phyloP scores from a whole-genome alignment of 2,888 invertebrate genomes.

The Gryllus longicercus region DNA sequence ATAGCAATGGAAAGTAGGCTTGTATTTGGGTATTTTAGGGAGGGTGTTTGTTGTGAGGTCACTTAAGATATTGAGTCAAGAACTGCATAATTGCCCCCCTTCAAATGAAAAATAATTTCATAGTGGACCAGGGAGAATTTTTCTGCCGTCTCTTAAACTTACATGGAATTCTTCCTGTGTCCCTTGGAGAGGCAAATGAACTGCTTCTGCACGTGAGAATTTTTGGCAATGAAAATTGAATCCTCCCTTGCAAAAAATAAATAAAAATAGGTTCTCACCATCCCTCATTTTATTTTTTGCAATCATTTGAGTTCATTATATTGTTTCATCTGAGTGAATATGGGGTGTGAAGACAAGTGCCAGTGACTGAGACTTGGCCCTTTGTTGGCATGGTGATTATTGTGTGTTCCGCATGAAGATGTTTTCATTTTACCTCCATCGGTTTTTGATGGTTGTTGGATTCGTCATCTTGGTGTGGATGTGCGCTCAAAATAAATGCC shows the following conservation, averaged over 20 bases:
- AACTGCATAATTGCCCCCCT: conserved; percentile 11
- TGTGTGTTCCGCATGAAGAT: not conserved
- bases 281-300: not conserved
- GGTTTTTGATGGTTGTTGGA: conserved; percentile 23
- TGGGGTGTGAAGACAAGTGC: not conserved
- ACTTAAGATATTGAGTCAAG: conserved; percentile 17
- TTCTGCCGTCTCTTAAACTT: conserved; percentile 3
- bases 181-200: not conserved
- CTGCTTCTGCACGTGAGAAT: conserved; percentile 2
- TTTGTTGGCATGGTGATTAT: conserved; percentile 9
- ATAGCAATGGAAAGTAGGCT: conserved; percentile 1
- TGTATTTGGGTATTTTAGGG: conserved; percentile 17
- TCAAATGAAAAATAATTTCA: not conserved
- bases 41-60: conserved; percentile 10
- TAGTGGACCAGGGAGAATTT: not conserved
- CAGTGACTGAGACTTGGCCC: conserved; percentile 7
- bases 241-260: not conserved
- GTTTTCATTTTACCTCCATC: not conserved
- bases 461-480: conserved; percentile 33
- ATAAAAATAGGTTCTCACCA: not conserved
- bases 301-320: not conserved
- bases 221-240: not conserved
- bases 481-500: conserved; percentile 31
- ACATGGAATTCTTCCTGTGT: not conserved
- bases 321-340: conserved; percentile 2